Evolutionary conservation across 2,797 vertebrate genomes (phyloP).

Genomic region (Eidolon dupreanum): DNA sequence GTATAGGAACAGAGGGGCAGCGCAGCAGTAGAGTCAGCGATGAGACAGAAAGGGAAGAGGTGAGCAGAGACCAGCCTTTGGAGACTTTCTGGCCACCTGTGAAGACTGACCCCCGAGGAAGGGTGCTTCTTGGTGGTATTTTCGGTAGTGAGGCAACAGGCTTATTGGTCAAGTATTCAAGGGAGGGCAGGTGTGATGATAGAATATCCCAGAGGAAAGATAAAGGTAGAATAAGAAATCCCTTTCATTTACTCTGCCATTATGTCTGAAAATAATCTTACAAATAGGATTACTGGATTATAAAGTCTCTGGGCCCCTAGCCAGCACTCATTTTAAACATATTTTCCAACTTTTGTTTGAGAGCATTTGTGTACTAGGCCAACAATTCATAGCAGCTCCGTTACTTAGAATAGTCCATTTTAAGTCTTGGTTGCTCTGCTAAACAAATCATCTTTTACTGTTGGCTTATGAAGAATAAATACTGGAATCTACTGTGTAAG

Average conservation of each 20-base stretch:
- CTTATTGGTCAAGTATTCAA: not conserved
- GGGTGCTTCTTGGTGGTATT: not conserved
- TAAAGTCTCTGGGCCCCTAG: not conserved
- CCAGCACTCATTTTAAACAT: conserved; percentile 42
- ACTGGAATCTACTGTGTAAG: not conserved
- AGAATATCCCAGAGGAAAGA: too few species aligned
- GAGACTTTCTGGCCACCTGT: not conserved
- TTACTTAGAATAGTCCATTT: conserved; percentile 51
- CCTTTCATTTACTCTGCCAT: not conserved
- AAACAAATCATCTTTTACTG: conserved; percentile 44
- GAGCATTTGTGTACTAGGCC: conserved; percentile 35
- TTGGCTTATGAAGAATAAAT: conserved; percentile 55
- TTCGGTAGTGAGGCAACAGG: not conserved
- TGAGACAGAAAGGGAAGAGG: not conserved
- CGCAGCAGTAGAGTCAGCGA: not conserved
- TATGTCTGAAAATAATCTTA: not conserved
- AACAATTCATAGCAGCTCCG: conserved; percentile 17
- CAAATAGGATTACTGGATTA: not conserved
- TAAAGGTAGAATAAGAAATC: not conserved
- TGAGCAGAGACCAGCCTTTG: not conserved
- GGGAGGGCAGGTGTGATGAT: not conserved
- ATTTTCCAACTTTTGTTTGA: conserved; percentile 49
- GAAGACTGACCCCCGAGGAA: not conserved
- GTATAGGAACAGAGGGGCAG: not conserved
- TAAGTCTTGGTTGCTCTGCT: conserved; percentile 41